phyloP scores from a whole-genome alignment of 1,140 invertebrate species.

The Daktulosphaira vitifoliae region DNA sequence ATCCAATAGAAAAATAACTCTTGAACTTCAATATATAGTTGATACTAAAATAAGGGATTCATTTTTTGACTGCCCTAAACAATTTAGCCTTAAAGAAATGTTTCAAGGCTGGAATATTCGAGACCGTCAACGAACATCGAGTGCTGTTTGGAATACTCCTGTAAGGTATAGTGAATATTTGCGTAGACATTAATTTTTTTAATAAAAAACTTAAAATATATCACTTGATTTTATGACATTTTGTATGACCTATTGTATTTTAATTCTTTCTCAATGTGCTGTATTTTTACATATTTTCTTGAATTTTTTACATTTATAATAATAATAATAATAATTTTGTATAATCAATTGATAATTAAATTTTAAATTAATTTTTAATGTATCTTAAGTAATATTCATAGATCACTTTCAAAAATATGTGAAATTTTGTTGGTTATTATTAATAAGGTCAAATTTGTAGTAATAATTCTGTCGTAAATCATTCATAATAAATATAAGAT shows the following conservation, averaged over 20 bases:
- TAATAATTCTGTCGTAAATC: too few species aligned
- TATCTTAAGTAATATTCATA: too few species aligned
- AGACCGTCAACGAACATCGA: conserved; percentile 24
- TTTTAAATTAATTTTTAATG: too few species aligned
- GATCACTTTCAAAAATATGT: too few species aligned
- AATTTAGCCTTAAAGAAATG: conserved; percentile 17
- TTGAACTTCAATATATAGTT: conserved; percentile 14
- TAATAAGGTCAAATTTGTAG: too few species aligned
- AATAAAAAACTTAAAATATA: too few species aligned
- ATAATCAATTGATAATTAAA: too few species aligned
- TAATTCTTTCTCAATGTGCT: too few species aligned
- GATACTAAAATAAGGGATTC: conserved; percentile 5
- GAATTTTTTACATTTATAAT: neutral
- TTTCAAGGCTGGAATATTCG: conserved; percentile 24
- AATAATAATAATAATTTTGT: neutral
- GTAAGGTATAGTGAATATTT: conserved; percentile 22
- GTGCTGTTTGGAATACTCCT: conserved; percentile 23
- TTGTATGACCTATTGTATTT: too few species aligned
- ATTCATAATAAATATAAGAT: too few species aligned
- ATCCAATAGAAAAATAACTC: conserved; percentile 9
- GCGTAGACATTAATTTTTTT: conserved; percentile 13
- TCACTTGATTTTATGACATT: too few species aligned
- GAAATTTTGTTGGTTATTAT: too few species aligned
- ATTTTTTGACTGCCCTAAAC: conserved; percentile 26
- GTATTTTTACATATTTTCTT: neutral